Evolutionary conservation across 2,888 invertebrate genomes (phyloP).

Genomic region (Maniola hyperantus): DNA sequence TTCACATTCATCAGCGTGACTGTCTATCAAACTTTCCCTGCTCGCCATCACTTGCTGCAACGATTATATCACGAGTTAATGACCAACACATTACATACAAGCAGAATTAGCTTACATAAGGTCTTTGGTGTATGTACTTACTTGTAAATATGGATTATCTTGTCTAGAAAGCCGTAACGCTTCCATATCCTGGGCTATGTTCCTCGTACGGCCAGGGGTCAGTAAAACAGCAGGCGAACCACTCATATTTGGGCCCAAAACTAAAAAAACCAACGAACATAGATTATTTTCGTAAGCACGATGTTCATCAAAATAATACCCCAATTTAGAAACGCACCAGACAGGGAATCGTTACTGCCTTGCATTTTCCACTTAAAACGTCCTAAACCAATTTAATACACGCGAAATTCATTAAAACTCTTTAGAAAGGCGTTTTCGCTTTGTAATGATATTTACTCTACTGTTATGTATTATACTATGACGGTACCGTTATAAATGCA

Average conservation of each 20-base stretch:
- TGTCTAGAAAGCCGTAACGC: constrained; percentile 90
- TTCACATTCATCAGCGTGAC: constrained; percentile 86
- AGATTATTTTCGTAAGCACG: constrained; percentile 22
- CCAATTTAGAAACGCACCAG: constrained; percentile 54
- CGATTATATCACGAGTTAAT: constrained; percentile 35
- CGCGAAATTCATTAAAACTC: constrained; percentile 35
- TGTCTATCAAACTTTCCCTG: constrained; percentile 89
- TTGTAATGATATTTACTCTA: neutral
- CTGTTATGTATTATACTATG: neutral
- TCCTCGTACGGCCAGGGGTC: constrained; percentile 88
- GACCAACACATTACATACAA: constrained; percentile 22
- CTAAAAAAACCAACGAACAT: constrained; percentile 48
- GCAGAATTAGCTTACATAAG: constrained; percentile 24
- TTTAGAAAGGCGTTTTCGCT: constrained; percentile 29
- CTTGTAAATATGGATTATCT: constrained; percentile 93
- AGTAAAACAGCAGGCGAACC: constrained; percentile 84
- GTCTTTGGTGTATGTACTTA: constrained; percentile 48
- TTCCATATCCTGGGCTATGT: constrained; percentile 93
- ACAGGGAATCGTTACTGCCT: constrained; percentile 69
- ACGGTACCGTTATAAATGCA: neutral
- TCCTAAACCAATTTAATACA: constrained; percentile 35
- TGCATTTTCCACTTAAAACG: constrained; percentile 58
- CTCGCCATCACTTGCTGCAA: constrained; percentile 90
- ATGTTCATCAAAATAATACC: neutral
- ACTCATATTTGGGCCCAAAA: constrained; percentile 61